Conservation (phyloP, 2,113 vertebrate genomes). For the Dicentrarchus labrax region DNA sequence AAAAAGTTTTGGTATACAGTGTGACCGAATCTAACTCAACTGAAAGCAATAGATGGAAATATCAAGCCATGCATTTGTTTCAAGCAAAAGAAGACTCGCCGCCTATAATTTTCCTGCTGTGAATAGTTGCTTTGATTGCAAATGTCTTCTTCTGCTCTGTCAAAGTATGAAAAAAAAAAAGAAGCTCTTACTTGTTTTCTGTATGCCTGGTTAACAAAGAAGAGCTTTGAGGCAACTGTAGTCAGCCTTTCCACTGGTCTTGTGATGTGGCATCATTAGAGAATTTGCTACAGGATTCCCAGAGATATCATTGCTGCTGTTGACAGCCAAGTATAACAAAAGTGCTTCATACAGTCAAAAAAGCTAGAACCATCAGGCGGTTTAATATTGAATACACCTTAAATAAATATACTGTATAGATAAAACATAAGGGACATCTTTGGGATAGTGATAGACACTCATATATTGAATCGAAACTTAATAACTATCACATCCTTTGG, state of each 20-base stretch:
- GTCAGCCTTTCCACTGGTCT: conserved; percentile 57
- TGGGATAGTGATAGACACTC: not conserved
- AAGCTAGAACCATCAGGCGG: not conserved
- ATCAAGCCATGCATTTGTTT: conserved; percentile 3
- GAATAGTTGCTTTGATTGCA: conserved; percentile 51
- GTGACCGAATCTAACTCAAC: not conserved
- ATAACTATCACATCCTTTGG: too few relatives aligned
- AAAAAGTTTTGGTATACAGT: not conserved
- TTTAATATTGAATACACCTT: not conserved
- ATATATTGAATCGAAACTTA: not conserved
- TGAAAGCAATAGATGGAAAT: not conserved
- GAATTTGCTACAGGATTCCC: not conserved
- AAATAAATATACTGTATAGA: not conserved
- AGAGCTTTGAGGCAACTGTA: conserved; percentile 35
- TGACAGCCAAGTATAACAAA: not conserved
- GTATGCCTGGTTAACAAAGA: conserved; percentile 47
- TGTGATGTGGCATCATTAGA: conserved; percentile 20
- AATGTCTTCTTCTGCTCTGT: conserved; percentile 8
- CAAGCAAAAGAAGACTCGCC: not conserved
- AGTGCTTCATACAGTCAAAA: not conserved
- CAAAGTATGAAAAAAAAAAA: not conserved
- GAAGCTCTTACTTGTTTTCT: not conserved
- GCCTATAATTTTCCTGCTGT: conserved; percentile 18
- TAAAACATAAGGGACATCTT: not conserved
- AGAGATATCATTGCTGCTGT: conserved; percentile 7